Conservation (phyloP, 1,140 invertebrate species). For the Lasaia peninsularis region DNA sequence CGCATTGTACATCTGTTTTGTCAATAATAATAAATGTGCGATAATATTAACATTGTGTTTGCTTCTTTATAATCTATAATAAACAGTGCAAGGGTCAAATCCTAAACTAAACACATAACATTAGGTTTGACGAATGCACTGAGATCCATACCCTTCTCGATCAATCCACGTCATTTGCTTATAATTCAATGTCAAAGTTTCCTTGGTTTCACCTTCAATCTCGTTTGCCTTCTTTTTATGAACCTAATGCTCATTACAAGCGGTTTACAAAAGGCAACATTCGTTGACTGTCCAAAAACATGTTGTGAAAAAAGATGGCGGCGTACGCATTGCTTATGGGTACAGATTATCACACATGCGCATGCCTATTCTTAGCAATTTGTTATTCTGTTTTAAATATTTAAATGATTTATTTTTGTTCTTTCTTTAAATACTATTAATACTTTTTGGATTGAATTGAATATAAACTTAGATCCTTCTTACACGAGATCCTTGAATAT, state of each 20-base stretch:
- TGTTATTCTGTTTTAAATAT: background rate
- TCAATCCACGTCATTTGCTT: constrained; percentile 7
- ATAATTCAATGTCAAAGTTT: constrained; percentile 11
- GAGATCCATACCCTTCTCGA: background rate
- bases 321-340: background rate
- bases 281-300: constrained; percentile 1
- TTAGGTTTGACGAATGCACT: constrained; percentile 8
- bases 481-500: no score
- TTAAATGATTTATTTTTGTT: no score
- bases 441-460: no score
- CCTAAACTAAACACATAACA: constrained; percentile 4
- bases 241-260: constrained; percentile 5
- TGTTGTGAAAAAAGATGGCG: background rate
- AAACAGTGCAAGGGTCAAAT: constrained; percentile 5
- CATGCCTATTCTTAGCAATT: background rate
- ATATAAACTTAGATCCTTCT: no score
- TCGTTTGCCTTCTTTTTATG: constrained; percentile 11
- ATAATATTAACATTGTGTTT: background rate
- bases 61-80: background rate
- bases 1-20: no score
- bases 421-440: no score
- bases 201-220: constrained; percentile 10
- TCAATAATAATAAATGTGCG: no score
- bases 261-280: constrained; percentile 3
- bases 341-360: background rate